A percentile compares a stretch with the other conserved stretches of the same genome.
phyloP scores from a whole-genome alignment of 2,797 vertebrate species.

The Muscicapa comitata region DNA sequence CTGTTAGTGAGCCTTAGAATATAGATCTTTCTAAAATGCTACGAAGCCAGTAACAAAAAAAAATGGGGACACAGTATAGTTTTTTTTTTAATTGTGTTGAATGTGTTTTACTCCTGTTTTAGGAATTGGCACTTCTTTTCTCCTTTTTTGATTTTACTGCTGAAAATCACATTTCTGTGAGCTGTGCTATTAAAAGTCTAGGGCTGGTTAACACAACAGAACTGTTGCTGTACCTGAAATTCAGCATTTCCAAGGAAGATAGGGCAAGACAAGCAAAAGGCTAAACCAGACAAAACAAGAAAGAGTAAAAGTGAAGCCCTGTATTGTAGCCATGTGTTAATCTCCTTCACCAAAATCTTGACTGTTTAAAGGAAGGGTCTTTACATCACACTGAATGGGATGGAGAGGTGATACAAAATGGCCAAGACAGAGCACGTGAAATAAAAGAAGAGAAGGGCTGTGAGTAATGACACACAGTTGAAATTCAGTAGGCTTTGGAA shows the following conservation, averaged over 20 bases:
- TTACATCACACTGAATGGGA: not conserved
- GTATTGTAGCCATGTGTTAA: rapidly evolving
- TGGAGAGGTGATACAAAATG: not conserved
- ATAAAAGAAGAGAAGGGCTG: not conserved
- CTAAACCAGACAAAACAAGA: not conserved
- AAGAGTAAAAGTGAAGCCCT: not conserved
- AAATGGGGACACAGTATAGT: rapidly evolving
- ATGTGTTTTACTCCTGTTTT: not conserved
- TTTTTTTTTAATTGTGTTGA: not conserved
- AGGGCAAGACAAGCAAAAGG: not conserved
- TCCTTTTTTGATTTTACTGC: not conserved
- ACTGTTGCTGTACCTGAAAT: not conserved
- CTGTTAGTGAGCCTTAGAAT: not conserved
- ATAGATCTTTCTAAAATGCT: not conserved
- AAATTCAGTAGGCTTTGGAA: not conserved
- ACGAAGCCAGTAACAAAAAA: not conserved
- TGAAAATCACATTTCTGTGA: not conserved
- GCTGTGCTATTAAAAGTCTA: not conserved
- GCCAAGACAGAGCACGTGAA: not conserved
- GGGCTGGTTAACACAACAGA: not conserved
- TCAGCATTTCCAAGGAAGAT: not conserved
- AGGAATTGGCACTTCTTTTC: not conserved
- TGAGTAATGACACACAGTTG: not conserved
- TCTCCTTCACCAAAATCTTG: not conserved
- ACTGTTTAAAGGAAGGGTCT: not conserved